Conservation (phyloP, 2,113 vertebrate species). For the Neolamprologus sp. region DNA sequence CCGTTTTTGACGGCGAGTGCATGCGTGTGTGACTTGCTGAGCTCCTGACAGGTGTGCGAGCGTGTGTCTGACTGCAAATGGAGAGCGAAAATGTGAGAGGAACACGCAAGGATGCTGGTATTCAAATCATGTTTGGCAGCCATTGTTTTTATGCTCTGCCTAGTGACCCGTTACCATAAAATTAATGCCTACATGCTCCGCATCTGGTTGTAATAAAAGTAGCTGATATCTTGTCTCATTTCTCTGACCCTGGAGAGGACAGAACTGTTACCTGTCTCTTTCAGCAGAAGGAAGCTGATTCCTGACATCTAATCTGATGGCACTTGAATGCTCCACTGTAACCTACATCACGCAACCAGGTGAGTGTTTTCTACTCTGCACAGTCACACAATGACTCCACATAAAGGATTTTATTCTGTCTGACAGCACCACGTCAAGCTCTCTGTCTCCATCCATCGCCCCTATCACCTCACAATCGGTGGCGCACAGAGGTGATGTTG, state of each 20-base stretch:
- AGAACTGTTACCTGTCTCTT: not conserved
- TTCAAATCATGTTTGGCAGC: not conserved
- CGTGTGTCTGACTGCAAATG: not conserved
- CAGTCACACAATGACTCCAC: constrained; percentile 14
- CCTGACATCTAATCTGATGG: constrained; percentile 29
- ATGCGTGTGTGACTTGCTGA: not conserved
- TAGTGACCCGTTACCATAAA: not conserved
- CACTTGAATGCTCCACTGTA: constrained; percentile 5
- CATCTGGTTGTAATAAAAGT: not conserved
- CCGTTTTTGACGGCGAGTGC: not conserved
- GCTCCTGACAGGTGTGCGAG: not conserved
- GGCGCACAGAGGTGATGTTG: constrained; percentile 26
- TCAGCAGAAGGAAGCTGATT: constrained; percentile 30
- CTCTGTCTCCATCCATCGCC: constrained; percentile 3
- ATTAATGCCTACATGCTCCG: not conserved
- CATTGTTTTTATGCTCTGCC: not conserved
- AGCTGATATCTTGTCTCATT: not conserved
- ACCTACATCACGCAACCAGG: not conserved
- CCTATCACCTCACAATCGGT: constrained; percentile 1
- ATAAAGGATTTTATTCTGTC: constrained; percentile 31
- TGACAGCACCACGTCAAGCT: constrained; percentile 26
- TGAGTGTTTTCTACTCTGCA: not conserved
- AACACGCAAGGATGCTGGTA: not conserved
- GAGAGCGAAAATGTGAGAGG: not conserved
- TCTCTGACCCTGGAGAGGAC: constrained; percentile 2